These are phyloP conservation scores for Rotaria magnacalcarata DNA, from an alignment of 2,888 invertebrate genomes.

Conservation along the genomic window DNA sequence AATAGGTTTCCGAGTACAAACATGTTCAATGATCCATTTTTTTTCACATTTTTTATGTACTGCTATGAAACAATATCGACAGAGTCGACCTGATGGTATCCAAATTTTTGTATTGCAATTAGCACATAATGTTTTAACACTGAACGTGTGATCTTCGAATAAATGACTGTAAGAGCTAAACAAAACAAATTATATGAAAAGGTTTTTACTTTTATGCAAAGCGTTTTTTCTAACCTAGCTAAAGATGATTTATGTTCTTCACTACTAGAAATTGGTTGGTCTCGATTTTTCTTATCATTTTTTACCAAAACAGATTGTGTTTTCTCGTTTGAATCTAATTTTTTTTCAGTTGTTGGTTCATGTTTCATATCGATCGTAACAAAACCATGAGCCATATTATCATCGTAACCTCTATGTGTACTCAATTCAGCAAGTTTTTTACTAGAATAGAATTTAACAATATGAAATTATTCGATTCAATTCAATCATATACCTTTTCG, in stretches of 20 bases:
- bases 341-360: background rate
- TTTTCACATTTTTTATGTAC: slow-evolving; percentile 31
- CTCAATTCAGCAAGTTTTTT: slow-evolving; percentile 3
- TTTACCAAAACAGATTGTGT: background rate
- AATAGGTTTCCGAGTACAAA: background rate
- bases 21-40: background rate
- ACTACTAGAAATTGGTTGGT: background rate
- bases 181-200: background rate
- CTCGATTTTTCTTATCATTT: background rate
- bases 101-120: slow-evolving; percentile 20
- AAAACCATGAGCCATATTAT: slow-evolving; percentile 18
- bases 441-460: background rate
- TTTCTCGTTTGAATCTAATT: background rate
- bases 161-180: background rate
- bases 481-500: no score
- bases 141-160: slow-evolving; percentile 13
- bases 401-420: slow-evolving; percentile 32
- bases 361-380: background rate
- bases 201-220: background rate
- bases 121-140: background rate
- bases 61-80: background rate
- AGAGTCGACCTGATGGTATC: background rate
- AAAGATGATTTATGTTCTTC: background rate
- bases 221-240: background rate
- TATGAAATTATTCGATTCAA: background rate